phyloP scores from a whole-genome alignment of 2,797 vertebrate genomes.

The Eidolon dupreanum region DNA sequence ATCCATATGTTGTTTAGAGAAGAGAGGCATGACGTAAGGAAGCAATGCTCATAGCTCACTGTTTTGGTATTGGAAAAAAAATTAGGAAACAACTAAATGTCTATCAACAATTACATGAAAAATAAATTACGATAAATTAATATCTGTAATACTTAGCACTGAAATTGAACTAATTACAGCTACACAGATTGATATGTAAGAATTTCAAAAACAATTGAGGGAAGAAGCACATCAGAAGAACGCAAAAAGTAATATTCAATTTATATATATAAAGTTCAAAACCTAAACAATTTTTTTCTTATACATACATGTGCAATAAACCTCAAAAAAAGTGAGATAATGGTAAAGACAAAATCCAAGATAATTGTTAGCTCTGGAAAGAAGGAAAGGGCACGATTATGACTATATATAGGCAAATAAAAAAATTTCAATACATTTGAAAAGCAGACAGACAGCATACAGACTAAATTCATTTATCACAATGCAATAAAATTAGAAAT shows the following conservation, averaged over 20 bases:
- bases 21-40: background rate
- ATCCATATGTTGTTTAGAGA: background rate
- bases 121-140: background rate
- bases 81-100: background rate
- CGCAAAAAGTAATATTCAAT: background rate
- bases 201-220: background rate
- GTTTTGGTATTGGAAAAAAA: background rate
- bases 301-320: background rate
- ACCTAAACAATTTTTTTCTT: background rate
- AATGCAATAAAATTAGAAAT: background rate
- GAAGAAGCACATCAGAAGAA: background rate
- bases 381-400: background rate
- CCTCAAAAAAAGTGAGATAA: background rate
- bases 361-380: background rate
- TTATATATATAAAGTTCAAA: background rate
- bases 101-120: background rate
- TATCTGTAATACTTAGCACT: background rate
- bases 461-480: background rate
- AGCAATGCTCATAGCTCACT: background rate
- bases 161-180: background rate
- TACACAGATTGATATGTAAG: background rate
- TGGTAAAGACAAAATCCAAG: background rate
- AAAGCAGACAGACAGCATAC: background rate
- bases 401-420: background rate
- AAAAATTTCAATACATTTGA: background rate